Evolutionary conservation across 2,113 vertebrate genomes (phyloP), one percentile per base, ranked within the genome.

Genomic region (Serinus canaria): DNA sequence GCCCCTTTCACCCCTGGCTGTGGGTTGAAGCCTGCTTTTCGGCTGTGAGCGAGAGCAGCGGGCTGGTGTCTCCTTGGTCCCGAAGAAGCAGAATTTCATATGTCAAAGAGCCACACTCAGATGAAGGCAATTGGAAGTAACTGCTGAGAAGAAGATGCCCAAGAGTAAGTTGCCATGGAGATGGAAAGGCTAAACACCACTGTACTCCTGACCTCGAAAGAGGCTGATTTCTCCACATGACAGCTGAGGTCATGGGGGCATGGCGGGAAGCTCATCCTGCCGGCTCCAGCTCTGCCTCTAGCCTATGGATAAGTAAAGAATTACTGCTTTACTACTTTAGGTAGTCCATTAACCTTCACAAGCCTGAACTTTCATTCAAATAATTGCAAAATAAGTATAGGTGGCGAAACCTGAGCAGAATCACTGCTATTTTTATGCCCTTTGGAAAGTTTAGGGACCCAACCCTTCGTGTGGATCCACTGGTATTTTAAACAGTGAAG

Each of bases 331-430:
- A 70, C 89, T 90, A 91, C 79, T 70, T 70, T 62, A 97, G 93
- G 88, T 92, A 97, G 97, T 97, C 97, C 97, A 97, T 98, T 98
- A 97, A 98, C 97, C 97, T 97, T 97, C 95, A 88, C 78, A 92
- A 93, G 79, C 75, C 95, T 97, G 97, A 97, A 94, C 95, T 94
- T 95, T 91, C 87, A 90, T 95, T 97, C 96, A 95, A 93, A 89
- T 95, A 93, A 95, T 69, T 97, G 95, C 90, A 93, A 97, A 96
- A 84, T 95, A 95, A 97, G 95, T 88, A 93, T 83, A 97, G 91
- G 94, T 95, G 89, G 88, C 74, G 66, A 76, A 96, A 92, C 92
- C 92, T 64, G 76, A 83, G 77, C 78, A 94, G 90, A 94, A 89
- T 95, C 94, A 59, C 80, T 94, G 92, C 87, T 94, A 68, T 93